A percentile compares a stretch with the other conserved stretches of the same genome.
Evolutionary conservation across 92 coral and sea anemone genomes (phyloP).

Genomic region (Heliopora coerulea): DNA sequence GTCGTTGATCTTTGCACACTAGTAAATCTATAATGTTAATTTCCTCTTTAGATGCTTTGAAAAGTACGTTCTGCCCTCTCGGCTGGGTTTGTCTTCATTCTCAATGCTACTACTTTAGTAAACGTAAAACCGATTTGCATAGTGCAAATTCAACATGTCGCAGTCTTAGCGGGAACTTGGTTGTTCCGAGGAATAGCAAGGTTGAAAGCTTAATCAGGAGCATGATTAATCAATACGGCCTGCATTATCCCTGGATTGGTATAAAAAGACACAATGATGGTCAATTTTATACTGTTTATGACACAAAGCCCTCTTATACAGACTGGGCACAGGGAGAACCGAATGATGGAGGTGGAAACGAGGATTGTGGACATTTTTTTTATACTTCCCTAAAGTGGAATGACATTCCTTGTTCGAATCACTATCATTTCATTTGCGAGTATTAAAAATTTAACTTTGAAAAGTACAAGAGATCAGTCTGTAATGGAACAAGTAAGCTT

Average conservation of each 20-base stretch:
- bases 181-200: background rate
- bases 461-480: no score
- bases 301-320: constrained; percentile 5
- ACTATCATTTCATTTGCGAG: constrained; percentile 9
- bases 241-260: background rate
- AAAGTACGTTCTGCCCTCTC: no score
- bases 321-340: constrained; percentile 11
- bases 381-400: background rate
- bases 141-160: background rate
- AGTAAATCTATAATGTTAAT: no score
- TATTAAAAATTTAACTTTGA: no score
- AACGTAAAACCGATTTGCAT: background rate
- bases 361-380: constrained; percentile 1
- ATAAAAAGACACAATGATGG: background rate
- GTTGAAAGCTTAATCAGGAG: background rate
- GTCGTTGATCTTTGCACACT: no score
- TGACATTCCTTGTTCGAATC: background rate
- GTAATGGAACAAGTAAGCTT: no score
- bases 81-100: background rate
- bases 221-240: background rate
- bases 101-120: constrained; percentile 14
- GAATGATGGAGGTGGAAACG: background rate
- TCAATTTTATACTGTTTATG: background rate
- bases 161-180: background rate
- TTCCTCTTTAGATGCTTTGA: no score